Percentiles rank a stretch among this genome's conserved stretches.
These are phyloP conservation scores for Hyposmocoma kahamanoa DNA, from an alignment of 1,140 invertebrate genomes.

Conservation along the genomic window DNA sequence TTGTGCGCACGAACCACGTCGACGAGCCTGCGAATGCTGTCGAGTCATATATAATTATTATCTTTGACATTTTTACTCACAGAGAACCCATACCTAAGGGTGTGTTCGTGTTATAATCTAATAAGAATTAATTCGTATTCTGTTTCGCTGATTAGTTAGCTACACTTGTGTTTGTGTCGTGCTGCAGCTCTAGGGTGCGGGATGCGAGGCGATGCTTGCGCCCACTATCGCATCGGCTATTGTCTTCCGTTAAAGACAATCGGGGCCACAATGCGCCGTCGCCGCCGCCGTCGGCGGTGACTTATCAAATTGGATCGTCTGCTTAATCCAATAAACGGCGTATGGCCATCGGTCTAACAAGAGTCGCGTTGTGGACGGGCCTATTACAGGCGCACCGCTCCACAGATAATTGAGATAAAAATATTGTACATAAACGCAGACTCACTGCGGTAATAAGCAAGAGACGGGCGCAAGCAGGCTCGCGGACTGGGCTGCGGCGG, in stretches of 20 bases:
- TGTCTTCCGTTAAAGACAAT: background rate
- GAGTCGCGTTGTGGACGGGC: background rate
- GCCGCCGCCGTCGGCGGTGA: background rate
- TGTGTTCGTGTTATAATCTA: no score
- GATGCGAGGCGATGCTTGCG: no score
- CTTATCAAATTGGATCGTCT: conserved; percentile 3
- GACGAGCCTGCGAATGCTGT: no score
- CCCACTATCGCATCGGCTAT: no score
- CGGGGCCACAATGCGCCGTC: background rate
- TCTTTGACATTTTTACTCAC: no score
- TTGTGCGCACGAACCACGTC: no score
- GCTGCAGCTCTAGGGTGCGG: no score
- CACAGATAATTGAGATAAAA: conserved; percentile 3
- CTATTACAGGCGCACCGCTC: background rate
- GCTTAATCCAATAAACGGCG: background rate
- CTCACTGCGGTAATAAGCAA: conserved; percentile 1
- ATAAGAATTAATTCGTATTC: no score
- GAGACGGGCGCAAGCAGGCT: background rate
- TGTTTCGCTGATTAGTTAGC: no score
- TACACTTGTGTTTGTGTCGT: no score
- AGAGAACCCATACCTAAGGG: no score
- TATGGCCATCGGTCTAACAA: background rate
- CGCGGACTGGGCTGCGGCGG: background rate
- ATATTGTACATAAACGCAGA: conserved; percentile 2
- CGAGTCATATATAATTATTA: no score